Conservation (phyloP, 2,888 invertebrate species). For the Anthrax anthrax region DNA sequence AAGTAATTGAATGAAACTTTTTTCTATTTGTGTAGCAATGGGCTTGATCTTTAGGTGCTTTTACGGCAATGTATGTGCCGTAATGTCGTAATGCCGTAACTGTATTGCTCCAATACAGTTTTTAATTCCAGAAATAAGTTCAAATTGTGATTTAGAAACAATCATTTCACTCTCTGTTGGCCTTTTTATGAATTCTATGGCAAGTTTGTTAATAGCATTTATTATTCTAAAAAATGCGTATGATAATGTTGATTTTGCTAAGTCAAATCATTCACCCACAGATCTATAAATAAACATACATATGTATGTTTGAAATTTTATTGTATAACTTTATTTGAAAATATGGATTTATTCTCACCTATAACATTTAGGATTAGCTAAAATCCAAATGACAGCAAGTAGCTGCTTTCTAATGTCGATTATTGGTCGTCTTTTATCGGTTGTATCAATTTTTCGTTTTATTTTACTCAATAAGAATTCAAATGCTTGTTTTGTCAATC, state of each 20-base stretch:
- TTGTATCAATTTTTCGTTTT: no score
- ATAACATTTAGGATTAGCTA: not conserved
- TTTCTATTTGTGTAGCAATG: slow-evolving; percentile 1
- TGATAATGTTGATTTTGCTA: no score
- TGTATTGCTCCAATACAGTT: not conserved
- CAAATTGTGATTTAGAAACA: not conserved
- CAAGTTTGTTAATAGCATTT: not conserved
- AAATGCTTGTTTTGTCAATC: no score
- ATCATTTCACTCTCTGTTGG: not conserved
- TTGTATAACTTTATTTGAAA: not conserved
- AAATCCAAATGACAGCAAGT: slow-evolving; percentile 1
- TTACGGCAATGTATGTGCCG: not conserved
- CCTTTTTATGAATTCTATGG: not conserved
- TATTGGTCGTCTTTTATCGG: no score
- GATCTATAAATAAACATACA: not conserved
- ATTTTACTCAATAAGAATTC: no score
- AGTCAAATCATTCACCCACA: not conserved
- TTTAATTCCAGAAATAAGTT: not conserved
- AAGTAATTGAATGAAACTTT: not conserved
- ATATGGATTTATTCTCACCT: no score
- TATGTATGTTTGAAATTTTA: not conserved
- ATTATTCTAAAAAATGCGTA: not conserved
- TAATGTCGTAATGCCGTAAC: no score
- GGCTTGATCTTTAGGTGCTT: not conserved
- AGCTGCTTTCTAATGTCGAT: no score